phyloP scores from a whole-genome alignment of 2,797 vertebrate species.

The Pseudochromis fuscus region DNA sequence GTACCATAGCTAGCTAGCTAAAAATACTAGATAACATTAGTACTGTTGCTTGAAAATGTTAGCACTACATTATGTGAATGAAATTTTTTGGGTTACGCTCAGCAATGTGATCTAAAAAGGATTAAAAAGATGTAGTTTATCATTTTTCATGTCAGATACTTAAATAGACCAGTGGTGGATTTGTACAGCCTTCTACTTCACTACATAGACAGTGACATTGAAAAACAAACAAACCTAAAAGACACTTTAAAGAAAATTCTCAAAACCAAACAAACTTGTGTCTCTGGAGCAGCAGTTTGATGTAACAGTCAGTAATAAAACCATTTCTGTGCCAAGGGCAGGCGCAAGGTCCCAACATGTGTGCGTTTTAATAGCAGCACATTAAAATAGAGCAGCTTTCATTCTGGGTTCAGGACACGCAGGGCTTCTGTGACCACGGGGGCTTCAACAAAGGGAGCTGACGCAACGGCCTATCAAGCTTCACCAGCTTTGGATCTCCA shows the following conservation, averaged over 20 bases:
- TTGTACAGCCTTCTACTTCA: not conserved
- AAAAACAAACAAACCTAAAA: slow-evolving; percentile 16
- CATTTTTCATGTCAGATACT: no score
- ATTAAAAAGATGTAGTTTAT: no score
- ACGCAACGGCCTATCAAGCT: slow-evolving; percentile 74
- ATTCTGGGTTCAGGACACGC: slow-evolving; percentile 74
- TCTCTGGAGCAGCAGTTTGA: slow-evolving; percentile 67
- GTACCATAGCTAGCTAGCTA: no score
- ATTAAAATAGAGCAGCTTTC: slow-evolving; percentile 75
- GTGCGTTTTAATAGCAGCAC: slow-evolving; percentile 69
- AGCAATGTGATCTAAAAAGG: no score
- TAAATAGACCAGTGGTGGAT: slow-evolving; percentile 2
- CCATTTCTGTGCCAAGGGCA: slow-evolving; percentile 76
- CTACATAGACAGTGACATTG: slow-evolving; percentile 11
- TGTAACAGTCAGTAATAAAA: slow-evolving; percentile 79
- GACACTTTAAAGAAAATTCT: slow-evolving; percentile 19
- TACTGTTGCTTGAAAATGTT: no score
- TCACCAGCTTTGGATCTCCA: slow-evolving; percentile 63
- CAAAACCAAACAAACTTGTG: slow-evolving; percentile 57
- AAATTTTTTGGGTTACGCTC: no score
- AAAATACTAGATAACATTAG: no score
- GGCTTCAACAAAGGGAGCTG: slow-evolving; percentile 71
- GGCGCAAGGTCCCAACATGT: slow-evolving; percentile 72
- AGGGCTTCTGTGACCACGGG: slow-evolving; percentile 71
- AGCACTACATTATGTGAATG: no score